phyloP scores from a whole-genome alignment of 37 sponge, comb jelly and placozoan species.

The Geodia barretti region DNA sequence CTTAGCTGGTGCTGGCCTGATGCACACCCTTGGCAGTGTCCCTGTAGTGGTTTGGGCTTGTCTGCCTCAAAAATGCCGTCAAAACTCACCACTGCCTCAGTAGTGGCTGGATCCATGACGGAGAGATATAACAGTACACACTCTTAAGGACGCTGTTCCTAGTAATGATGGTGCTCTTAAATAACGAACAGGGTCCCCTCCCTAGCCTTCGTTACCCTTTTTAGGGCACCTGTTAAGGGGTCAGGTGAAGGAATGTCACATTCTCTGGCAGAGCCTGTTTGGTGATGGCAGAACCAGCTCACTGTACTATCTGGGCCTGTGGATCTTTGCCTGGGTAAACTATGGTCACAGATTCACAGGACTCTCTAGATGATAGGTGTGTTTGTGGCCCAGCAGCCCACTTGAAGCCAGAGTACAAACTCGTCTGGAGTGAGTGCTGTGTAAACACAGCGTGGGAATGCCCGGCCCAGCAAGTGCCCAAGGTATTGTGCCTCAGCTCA shows the following conservation, averaged over 20 bases:
- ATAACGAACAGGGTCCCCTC: too few relatives aligned
- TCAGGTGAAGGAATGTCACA: too few relatives aligned
- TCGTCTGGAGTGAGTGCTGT: not conserved
- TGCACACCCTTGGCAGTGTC: not conserved
- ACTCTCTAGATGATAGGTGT: not conserved
- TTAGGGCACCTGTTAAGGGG: too few relatives aligned
- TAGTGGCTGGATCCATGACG: too few relatives aligned
- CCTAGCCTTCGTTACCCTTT: too few relatives aligned
- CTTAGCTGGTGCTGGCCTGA: not conserved
- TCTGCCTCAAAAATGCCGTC: not conserved
- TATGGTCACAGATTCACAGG: not conserved
- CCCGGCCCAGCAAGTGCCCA: not conserved
- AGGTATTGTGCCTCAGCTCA: not conserved
- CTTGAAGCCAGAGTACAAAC: not conserved
- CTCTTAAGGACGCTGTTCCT: too few relatives aligned
- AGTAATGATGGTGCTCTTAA: too few relatives aligned
- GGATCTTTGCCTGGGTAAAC: too few relatives aligned
- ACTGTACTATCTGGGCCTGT: too few relatives aligned
- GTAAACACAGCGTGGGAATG: not conserved
- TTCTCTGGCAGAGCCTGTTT: too few relatives aligned
- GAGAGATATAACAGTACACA: too few relatives aligned
- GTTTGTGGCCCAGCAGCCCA: not conserved
- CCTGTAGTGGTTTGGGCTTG: not conserved
- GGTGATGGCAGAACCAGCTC: too few relatives aligned
- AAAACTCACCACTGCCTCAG: not conserved